Base-by-base conservation (phyloP, 2,888 invertebrate genomes). In the Chymomyza amoena region DNA sequence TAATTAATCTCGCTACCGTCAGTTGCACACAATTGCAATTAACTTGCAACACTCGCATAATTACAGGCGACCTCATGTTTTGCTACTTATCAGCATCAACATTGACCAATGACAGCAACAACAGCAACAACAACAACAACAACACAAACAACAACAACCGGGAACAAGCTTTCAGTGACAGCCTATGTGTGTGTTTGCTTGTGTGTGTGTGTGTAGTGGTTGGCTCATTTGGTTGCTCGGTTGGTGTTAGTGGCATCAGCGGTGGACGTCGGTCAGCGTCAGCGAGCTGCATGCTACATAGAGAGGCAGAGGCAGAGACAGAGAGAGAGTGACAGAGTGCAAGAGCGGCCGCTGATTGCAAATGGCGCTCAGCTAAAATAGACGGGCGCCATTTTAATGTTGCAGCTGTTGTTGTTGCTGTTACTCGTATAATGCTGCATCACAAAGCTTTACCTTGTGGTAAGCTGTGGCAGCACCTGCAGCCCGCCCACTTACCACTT, bases 21-120 rank as follows among this genome's bases (percentile, higher is more conserved):
- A 89, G 87, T 90, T 87, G 87, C 90, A 90, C 87, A 87, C 88
- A 89, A 88, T 89, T 87, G 89, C 89, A 89, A 90, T 90, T 90
- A 90, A 89, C 88, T 90, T 89, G 89, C 90, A 89, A 90, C 90
- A 82, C 84, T 89, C 86, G 84, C 88, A 89, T 88, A 89, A 87
- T 89, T 89, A 89, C 88, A 84, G 82, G 79, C 84, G 84, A 89
- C 90, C 88, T 88, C 89, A 89, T 88, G 90, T 89, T 90, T 86
- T 89, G 88, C 90, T 89, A 89, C 88, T 83, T 85, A 88, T 88
- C 89, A 89, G 82, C 88, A 84, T 83, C 84, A 87, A 81, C 78
- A 87, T 82, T 84, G 79, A 80, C 79, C 84, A 67, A 70, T 54
- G 50, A 15, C 68, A 72, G 28, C 68, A 67, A 72, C 76, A 75